Base-by-base conservation (phyloP, 2,797 vertebrate genomes). In the Petrocephalus sullivani region DNA sequence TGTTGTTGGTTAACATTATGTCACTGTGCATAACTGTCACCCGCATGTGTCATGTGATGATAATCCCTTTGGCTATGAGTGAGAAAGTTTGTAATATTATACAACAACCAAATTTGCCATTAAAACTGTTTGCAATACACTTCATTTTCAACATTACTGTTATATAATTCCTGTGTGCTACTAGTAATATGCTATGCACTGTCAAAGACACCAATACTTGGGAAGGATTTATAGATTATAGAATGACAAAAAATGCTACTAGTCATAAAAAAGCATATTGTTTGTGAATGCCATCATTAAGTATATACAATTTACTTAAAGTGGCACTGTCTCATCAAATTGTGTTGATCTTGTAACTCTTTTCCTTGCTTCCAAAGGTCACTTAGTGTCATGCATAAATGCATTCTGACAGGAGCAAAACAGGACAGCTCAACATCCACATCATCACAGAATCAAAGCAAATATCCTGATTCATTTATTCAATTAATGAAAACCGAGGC, bases 311-410 rank as follows among this genome's bases (percentile, higher is more conserved):
- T 97, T 98, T 97, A 97, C 97, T 98, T 96, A 98, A 98, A 98
- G 98, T 98, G 97, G 97, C 96, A 97, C 97, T 98, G 98, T 99
- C 98, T 98, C 98, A 98, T 99, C 97, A 97, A 97, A 97, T 98
- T 98, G 96, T 95, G 95, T 97, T 97, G 97, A 98, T 98, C 97
- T 98, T 97, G 97, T 98, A 97, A 97, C 97, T 98, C 96, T 95
- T 95, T 96, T 96, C 96, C 96, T 94, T 94, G 94, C 91, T 96
- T 97, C 95, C 96, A 98, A 99, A 99, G 98, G 98, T 99, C 98
- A 99, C 94, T 96, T 96, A 94, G 95, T 97, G 97, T 95, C 95
- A 96, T 95, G 96, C 96, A 96, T 97, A 99, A 99, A 99, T 98
- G 94, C 97, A 97, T 97, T 96, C 96, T 98, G 98, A 98, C 97